Conservation (phyloP, 1,140 invertebrate species). For the Cotesia typhae region DNA sequence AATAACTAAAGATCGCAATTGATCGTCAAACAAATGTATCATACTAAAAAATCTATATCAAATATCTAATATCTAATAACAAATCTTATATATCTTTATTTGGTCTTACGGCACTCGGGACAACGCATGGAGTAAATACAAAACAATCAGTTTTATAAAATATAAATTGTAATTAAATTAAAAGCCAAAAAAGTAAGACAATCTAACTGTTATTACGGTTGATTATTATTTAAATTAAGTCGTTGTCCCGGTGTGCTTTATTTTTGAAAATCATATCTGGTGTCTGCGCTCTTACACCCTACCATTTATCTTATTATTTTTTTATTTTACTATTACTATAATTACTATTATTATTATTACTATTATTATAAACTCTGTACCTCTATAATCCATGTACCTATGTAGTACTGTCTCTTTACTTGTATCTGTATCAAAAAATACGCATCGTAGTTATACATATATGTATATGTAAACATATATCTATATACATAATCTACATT, state of each 20-base stretch:
- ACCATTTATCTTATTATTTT: conserved; percentile 28
- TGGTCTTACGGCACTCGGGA: conserved; percentile 29
- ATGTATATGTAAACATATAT: conserved; percentile 43
- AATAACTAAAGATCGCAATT: conserved; percentile 12
- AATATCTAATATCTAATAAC: conserved; percentile 19
- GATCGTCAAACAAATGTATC: conserved; percentile 30
- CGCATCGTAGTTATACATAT: conserved; percentile 39
- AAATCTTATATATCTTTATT: conserved; percentile 25
- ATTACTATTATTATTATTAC: conserved; percentile 24
- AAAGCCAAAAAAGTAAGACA: conserved; percentile 28
- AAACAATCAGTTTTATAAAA: conserved; percentile 18
- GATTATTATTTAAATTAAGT: conserved; percentile 22
- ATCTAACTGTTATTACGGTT: conserved; percentile 29
- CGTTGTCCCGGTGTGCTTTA: conserved; percentile 30
- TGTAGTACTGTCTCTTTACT: conserved; percentile 45
- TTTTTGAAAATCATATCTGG: conserved; percentile 40
- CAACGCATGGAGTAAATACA: conserved; percentile 22
- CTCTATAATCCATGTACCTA: conserved; percentile 49
- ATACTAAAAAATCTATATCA: conserved; percentile 28
- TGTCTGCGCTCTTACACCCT: conserved; percentile 36
- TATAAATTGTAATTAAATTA: conserved; percentile 12
- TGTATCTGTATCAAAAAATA: conserved; percentile 47
- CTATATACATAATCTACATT: conserved; percentile 45
- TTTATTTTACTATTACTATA: neutral
- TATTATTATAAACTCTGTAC: conserved; percentile 30